phyloP scores from a whole-genome alignment of 2,888 invertebrate species.

The Gastracanthus pulcherrimus region DNA sequence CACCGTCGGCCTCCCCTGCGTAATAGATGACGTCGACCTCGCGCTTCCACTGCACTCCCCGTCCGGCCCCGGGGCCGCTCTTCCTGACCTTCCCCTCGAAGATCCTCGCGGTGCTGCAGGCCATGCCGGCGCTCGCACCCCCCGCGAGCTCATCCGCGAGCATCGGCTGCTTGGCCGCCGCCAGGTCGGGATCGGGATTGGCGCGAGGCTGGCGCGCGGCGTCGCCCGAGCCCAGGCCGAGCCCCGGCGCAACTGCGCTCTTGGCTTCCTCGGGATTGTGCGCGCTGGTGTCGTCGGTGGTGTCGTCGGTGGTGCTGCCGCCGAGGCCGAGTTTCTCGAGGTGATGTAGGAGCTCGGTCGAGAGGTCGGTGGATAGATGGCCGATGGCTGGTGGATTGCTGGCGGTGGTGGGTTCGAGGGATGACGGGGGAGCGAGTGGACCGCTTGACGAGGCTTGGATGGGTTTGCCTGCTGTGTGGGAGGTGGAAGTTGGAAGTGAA shows the following conservation, averaged over 20 bases:
- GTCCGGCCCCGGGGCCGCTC: too few species aligned
- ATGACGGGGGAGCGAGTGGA: too few species aligned
- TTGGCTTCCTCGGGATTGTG: constrained; percentile 25
- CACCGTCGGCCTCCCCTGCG: constrained; percentile 77
- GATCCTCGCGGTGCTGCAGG: constrained; percentile 23
- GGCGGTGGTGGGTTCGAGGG: too few species aligned
- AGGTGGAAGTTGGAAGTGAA: too few species aligned
- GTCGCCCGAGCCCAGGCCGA: neutral
- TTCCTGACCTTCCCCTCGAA: constrained; percentile 33
- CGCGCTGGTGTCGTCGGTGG: neutral
- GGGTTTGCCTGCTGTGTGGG: too few species aligned
- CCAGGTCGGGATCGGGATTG: too few species aligned
- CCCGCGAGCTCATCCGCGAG: too few species aligned
- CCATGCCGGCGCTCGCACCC: constrained; percentile 10
- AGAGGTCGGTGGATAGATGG: too few species aligned
- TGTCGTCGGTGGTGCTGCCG: neutral
- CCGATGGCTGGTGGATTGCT: too few species aligned
- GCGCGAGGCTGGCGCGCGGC: too few species aligned
- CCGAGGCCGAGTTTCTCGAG: constrained; percentile 32
- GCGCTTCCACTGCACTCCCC: constrained; percentile 73
- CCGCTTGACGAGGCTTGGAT: too few species aligned
- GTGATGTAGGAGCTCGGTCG: constrained; percentile 13
- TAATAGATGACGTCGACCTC: constrained; percentile 83
- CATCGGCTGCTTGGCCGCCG: too few species aligned
- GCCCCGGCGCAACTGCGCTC: neutral